These are phyloP conservation scores for Echeneis naucrates DNA, from an alignment of 2,797 vertebrate species.

Conservation along the genomic window DNA sequence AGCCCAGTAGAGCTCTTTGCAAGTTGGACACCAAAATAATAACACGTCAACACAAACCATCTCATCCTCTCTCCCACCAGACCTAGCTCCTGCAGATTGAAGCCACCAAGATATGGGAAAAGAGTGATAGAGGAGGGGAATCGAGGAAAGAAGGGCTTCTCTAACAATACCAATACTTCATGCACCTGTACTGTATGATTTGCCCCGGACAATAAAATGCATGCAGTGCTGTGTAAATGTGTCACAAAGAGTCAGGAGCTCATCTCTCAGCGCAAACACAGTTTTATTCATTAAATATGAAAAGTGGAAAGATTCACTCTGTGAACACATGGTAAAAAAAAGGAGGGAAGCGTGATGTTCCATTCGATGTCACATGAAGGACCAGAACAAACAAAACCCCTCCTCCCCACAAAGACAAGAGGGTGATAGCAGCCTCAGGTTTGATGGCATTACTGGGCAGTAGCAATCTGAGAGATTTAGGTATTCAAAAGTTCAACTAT, in stretches of 20 bases:
- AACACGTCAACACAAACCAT: slow-evolving; percentile 57
- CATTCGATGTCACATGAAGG: slow-evolving; percentile 44
- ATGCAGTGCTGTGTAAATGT: slow-evolving; percentile 20
- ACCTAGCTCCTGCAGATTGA: slow-evolving; percentile 35
- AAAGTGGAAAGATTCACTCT: slow-evolving; percentile 68
- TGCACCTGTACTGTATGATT: no score
- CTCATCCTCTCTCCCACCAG: slow-evolving; percentile 26
- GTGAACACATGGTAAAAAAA: slow-evolving; percentile 60
- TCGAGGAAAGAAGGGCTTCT: slow-evolving; percentile 11
- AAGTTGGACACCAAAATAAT: slow-evolving; percentile 40
- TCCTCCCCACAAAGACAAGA: slow-evolving; percentile 27
- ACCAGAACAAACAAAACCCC: slow-evolving; percentile 26
- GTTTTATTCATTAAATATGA: slow-evolving; percentile 85
- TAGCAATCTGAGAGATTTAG: slow-evolving; percentile 4
- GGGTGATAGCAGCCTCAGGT: slow-evolving; percentile 21
- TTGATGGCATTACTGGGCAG: slow-evolving; percentile 24
- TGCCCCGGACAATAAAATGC: slow-evolving; percentile 6
- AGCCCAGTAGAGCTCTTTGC: slow-evolving; percentile 41
- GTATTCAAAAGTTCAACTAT: background rate
- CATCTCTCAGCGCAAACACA: slow-evolving; percentile 63
- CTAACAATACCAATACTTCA: slow-evolving; percentile 5
- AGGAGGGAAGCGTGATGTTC: slow-evolving; percentile 43
- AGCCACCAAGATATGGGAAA: slow-evolving; percentile 10
- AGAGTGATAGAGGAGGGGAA: slow-evolving; percentile 17
- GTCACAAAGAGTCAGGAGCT: slow-evolving; percentile 66